Evolutionary conservation across 2,888 invertebrate genomes (phyloP).

Genomic region (Cinara cedri): DNA sequence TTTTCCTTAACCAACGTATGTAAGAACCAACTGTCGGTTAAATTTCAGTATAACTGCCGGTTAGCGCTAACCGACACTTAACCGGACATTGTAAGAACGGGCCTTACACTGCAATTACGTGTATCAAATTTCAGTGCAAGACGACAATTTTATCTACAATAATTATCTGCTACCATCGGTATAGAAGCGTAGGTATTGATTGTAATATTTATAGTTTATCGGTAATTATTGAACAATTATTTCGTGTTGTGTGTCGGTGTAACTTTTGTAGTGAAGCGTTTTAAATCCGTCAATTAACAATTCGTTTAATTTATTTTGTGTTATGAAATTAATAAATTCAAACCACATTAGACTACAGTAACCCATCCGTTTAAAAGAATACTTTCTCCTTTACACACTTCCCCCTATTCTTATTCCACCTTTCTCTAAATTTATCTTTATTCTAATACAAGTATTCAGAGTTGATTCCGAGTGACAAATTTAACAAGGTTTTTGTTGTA

Average conservation of each 20-base stretch:
- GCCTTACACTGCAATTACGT: not conserved
- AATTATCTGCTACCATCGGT: not conserved
- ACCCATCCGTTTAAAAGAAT: no score
- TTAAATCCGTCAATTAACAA: not conserved
- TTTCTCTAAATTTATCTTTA: no score
- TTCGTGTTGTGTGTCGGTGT: not conserved
- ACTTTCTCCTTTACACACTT: no score
- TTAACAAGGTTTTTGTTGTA: conserved; percentile 2
- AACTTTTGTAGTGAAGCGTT: not conserved
- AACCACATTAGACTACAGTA: conserved; percentile 4
- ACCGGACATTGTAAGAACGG: no score
- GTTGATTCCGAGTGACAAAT: not conserved
- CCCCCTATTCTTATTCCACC: no score
- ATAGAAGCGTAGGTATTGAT: not conserved
- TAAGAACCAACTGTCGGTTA: no score
- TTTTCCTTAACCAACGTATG: no score
- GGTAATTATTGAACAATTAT: not conserved
- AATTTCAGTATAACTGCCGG: no score
- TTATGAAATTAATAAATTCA: not conserved
- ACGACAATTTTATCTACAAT: not conserved
- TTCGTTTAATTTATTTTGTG: not conserved
- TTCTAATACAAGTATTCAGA: not conserved
- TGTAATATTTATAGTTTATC: not conserved
- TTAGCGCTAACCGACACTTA: no score
- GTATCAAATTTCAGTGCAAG: not conserved